phyloP scores from a whole-genome alignment of 1,140 invertebrate species.

The Rhopalosiphum maidis region DNA sequence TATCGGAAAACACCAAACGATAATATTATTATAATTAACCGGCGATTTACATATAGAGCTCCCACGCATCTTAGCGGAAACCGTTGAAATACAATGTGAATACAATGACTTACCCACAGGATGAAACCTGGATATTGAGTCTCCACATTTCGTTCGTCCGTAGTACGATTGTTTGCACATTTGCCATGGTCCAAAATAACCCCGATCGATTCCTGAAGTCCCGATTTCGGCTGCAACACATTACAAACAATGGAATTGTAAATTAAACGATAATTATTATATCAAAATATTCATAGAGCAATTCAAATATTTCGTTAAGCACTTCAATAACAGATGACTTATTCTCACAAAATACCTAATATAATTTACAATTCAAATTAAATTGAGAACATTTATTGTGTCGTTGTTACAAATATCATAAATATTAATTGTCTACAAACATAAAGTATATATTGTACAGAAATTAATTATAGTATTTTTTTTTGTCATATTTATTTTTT shows the following conservation, averaged over 20 bases:
- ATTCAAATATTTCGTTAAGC: not conserved
- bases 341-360: not conserved
- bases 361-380: not conserved
- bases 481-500: too few relatives aligned
- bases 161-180: constrained; percentile 81
- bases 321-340: not conserved
- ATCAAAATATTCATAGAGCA: not conserved
- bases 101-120: constrained; percentile 76
- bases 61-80: not conserved
- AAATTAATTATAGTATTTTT: too few relatives aligned
- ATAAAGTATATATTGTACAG: too few relatives aligned
- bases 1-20: constrained; percentile 62
- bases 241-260: not conserved
- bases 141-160: constrained; percentile 80
- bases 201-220: constrained; percentile 68
- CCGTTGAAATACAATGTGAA: not conserved
- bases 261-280: not conserved
- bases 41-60: not conserved
- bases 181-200: constrained; percentile 86
- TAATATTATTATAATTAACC: not conserved
- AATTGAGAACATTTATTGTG: not conserved
- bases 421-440: not conserved
- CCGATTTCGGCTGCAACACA: constrained; percentile 67
- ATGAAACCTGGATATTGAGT: constrained; percentile 77
- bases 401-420: not conserved